These are phyloP conservation scores for Xiphophorus hellerii DNA, from an alignment of 2,113 vertebrate genomes.

Conservation along the genomic window DNA sequence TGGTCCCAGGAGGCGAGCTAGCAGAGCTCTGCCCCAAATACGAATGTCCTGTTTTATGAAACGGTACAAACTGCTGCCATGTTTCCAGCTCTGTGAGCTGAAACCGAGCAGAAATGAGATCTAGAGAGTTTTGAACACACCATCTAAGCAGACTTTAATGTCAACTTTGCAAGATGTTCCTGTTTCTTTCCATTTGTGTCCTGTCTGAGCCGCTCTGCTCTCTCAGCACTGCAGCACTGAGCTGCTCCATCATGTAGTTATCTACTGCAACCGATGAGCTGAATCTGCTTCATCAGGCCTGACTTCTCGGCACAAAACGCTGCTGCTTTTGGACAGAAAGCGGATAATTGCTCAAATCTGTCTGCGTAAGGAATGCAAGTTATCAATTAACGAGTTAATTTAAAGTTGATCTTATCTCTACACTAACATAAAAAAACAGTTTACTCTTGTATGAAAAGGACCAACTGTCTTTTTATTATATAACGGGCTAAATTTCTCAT, in stretches of 20 bases:
- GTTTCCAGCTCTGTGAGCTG: conserved; percentile 18
- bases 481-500: too few species aligned
- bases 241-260: conserved; percentile 21
- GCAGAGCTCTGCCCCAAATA: conserved; percentile 41
- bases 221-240: conserved; percentile 41
- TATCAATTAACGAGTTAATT: too few species aligned
- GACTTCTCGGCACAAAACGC: conserved; percentile 14
- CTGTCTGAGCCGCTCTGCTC: conserved; percentile 36
- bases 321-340: conserved; percentile 23
- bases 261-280: conserved; percentile 23
- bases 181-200: conserved; percentile 49
- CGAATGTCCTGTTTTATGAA: conserved; percentile 55
- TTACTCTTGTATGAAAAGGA: too few species aligned
- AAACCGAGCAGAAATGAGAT: conserved; percentile 32
- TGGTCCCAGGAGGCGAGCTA: conserved; percentile 28
- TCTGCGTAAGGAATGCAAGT: background rate
- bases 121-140: conserved; percentile 34
- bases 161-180: conserved; percentile 48
- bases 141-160: conserved; percentile 45
- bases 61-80: conserved; percentile 17
- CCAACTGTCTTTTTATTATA: too few species aligned
- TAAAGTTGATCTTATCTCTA: too few species aligned
- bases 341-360: conserved; percentile 18
- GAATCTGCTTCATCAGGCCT: conserved; percentile 23
- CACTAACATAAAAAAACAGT: too few species aligned